A percentile compares a stretch with the other conserved stretches of the same genome.
Evolutionary conservation across 2,888 invertebrate genomes (phyloP).

Genomic region (Pteria penguin): DNA sequence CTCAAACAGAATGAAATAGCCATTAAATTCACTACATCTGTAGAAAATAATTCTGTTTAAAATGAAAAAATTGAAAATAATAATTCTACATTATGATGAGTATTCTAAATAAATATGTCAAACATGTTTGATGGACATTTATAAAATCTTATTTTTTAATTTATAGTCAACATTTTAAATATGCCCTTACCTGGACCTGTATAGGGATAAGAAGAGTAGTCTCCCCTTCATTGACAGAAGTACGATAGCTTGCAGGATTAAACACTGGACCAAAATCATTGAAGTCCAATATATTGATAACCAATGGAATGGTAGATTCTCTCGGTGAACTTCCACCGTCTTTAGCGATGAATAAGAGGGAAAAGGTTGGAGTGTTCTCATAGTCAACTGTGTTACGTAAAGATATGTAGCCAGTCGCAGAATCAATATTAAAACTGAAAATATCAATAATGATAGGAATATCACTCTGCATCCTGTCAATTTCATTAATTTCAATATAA

Average conservation of each 20-base stretch:
- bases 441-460: no score
- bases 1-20: no score
- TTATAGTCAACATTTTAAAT: no score
- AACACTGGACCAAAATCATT: constrained; percentile 49
- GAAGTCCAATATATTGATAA: constrained; percentile 28
- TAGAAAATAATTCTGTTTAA: no score
- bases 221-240: constrained; percentile 40
- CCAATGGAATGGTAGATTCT: constrained; percentile 29
- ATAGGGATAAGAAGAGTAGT: constrained; percentile 35
- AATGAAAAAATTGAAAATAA: no score
- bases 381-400: constrained; percentile 42
- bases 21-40: no score
- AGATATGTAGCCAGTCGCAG: constrained; percentile 80
- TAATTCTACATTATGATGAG: no score
- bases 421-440: constrained; percentile 87
- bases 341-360: constrained; percentile 18
- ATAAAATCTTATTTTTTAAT: no score
- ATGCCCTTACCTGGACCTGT: constrained; percentile 43
- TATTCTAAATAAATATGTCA: no score
- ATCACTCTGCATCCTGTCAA: no score
- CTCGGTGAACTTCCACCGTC: constrained; percentile 24
- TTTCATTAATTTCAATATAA: no score
- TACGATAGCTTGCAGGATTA: constrained; percentile 16
- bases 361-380: constrained; percentile 30
- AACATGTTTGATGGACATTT: no score